Percentiles rank a stretch among this genome's conserved stretches.
Evolutionary conservation across 2,113 vertebrate species (phyloP).

Genomic region (Campylomormyrus tamandua): DNA sequence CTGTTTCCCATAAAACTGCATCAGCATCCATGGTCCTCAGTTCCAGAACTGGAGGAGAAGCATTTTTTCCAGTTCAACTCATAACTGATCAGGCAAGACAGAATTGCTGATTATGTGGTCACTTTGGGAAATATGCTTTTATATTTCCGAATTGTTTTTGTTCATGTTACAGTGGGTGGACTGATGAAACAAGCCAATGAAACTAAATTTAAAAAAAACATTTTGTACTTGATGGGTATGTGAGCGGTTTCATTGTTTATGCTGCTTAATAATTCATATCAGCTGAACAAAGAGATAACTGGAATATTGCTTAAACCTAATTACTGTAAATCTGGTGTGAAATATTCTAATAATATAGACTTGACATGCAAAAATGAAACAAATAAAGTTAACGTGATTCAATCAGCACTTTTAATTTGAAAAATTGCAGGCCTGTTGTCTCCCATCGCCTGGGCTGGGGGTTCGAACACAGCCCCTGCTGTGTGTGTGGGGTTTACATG

Average conservation of each 20-base stretch:
- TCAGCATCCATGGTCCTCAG: not conserved
- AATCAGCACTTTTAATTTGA: not conserved
- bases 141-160: not conserved
- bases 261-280: not conserved
- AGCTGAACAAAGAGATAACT: not conserved
- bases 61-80: not conserved
- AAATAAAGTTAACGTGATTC: not conserved
- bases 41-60: not conserved
- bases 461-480: not conserved
- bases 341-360: not conserved
- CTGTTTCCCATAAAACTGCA: not conserved
- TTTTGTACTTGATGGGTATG: not conserved
- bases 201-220: not conserved
- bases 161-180: not conserved
- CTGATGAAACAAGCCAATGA: not conserved
- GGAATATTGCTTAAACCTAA: conserved; percentile 4
- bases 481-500: not conserved
- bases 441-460: not conserved
- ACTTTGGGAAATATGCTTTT: not conserved
- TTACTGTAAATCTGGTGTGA: not conserved
- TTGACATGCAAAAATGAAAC: not conserved
- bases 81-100: not conserved
- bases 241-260: not conserved
- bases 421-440: not conserved
- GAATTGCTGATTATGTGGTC: not conserved